These are phyloP conservation scores for Exephanes ischioxanthus DNA, from an alignment of 2,888 invertebrate genomes.

Conservation along the genomic window DNA sequence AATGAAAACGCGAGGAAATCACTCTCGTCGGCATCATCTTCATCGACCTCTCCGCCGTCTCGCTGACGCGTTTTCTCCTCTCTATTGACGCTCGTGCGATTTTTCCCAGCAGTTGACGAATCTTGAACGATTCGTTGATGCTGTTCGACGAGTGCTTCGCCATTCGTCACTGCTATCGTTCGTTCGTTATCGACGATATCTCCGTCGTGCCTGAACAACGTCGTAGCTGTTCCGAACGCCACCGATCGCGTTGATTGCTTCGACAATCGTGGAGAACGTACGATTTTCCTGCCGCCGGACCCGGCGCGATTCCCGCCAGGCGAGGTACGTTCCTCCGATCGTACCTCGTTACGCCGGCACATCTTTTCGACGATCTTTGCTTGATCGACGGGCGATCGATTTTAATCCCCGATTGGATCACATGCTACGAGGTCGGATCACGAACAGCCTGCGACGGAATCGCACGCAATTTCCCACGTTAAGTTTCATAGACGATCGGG, in stretches of 20 bases:
- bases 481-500: not conserved
- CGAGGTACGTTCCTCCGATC: conserved; percentile 71
- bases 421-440: conserved; percentile 12
- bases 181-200: conserved; percentile 43
- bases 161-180: conserved; percentile 6
- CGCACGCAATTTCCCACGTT: not conserved
- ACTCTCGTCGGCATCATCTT: conserved; percentile 37
- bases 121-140: conserved; percentile 21
- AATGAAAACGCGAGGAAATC: conserved; percentile 33
- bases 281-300: conserved; percentile 39
- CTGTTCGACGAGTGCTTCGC: conserved; percentile 27
- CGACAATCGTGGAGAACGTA: not conserved
- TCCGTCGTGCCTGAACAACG: conserved; percentile 22
- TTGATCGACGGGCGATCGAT: conserved; percentile 57
- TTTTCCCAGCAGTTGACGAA: conserved; percentile 31
- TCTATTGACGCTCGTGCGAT: not conserved
- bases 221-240: not conserved
- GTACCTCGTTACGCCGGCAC: conserved; percentile 67
- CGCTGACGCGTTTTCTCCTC: conserved; percentile 24
- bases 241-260: not conserved
- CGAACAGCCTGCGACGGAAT: not conserved
- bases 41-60: conserved; percentile 25
- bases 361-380: conserved; percentile 60
- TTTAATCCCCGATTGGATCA: conserved; percentile 11
- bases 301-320: conserved; percentile 46